These are phyloP conservation scores for Okamejei kenojei DNA, from an alignment of 2,797 vertebrate genomes.

Conservation along the genomic window DNA sequence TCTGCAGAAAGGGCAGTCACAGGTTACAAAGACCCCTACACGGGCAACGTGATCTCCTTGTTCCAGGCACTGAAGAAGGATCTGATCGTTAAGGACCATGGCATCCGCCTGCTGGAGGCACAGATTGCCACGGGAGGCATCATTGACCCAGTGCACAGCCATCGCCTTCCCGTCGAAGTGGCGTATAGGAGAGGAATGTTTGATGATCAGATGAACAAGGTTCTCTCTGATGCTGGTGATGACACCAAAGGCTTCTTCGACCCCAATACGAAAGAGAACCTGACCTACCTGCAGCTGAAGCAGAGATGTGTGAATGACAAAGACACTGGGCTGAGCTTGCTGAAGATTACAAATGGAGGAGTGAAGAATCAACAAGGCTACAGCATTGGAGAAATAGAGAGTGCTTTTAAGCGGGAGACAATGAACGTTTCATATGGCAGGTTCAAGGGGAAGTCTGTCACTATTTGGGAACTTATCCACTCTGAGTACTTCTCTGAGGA, in stretches of 20 bases:
- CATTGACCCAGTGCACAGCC: conserved; percentile 63
- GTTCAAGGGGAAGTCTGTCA: background rate
- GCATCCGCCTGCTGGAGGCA: conserved; percentile 72
- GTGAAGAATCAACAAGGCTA: conserved; percentile 24
- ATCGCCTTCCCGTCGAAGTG: conserved; percentile 59
- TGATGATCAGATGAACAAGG: conserved; percentile 54
- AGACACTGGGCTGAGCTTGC: conserved; percentile 60
- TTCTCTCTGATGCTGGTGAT: conserved; percentile 57
- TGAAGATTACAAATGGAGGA: conserved; percentile 55
- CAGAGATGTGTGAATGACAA: conserved; percentile 60
- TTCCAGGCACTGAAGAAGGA: conserved; percentile 80
- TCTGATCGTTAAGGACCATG: conserved; percentile 66
- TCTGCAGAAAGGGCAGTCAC: conserved; percentile 69
- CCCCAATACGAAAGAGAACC: conserved; percentile 64
- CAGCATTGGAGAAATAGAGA: conserved; percentile 43
- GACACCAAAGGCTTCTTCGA: conserved; percentile 69
- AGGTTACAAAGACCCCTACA: conserved; percentile 75
- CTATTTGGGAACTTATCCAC: background rate
- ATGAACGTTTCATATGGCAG: background rate
- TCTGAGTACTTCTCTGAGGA: background rate
- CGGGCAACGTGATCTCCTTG: conserved; percentile 63
- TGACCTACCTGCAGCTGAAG: conserved; percentile 62
- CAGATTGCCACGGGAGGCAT: conserved; percentile 74
- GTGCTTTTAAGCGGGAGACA: background rate
- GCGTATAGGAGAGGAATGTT: conserved; percentile 64